Evolutionary conservation across 2,797 vertebrate genomes (phyloP), one percentile per base, ranked within the genome.

Genomic region (Sebastes kiyomatsui): DNA sequence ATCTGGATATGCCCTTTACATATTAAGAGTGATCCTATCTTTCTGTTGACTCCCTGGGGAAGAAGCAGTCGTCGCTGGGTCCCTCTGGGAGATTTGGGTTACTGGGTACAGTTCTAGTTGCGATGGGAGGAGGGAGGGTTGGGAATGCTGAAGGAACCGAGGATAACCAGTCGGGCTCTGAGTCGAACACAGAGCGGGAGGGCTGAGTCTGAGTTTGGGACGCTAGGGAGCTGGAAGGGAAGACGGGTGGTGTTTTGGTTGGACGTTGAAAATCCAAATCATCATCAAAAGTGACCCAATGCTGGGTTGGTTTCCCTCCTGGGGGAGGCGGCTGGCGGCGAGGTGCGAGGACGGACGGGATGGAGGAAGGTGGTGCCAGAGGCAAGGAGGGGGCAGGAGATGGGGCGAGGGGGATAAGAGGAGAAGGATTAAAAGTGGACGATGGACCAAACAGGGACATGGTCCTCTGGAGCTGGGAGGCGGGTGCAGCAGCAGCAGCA

Each of bases 261-360:
- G 85, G 75, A 16, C 90, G 60, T 23, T 91, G 85, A 23, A 94
- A 92, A 79, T 91, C 86, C 3, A 90, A 92, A 28, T 92, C 93
- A 0, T 99, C 97, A 7, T 99, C 98, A 27, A 99, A 99, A 0
- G 97, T 99, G 84, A 99, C 98, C 99, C 99, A 99, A 64, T 95
- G 96, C 94, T 95, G 96, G 27, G 93, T 84, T 58, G 88, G 93
- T 35, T 94, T 87, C 2, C 81, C 94, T 28, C 77, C 89, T 11
- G 72, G 78, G 49, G 88, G 90, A 70, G 83, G 81, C 1, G 66
- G 88, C 75, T 80, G 91, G 85, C 79, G 77, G 11, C 18, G 77
- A 35, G 85, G 84, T 0, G 77, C 75, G 3, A 77, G 52, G 49
- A 80, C 79, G 59, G 87, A 70, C 1, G 84, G 91, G 30, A 88